phyloP scores from a whole-genome alignment of 1,140 invertebrate genomes.

The Pogonomyrmex barbatus region DNA sequence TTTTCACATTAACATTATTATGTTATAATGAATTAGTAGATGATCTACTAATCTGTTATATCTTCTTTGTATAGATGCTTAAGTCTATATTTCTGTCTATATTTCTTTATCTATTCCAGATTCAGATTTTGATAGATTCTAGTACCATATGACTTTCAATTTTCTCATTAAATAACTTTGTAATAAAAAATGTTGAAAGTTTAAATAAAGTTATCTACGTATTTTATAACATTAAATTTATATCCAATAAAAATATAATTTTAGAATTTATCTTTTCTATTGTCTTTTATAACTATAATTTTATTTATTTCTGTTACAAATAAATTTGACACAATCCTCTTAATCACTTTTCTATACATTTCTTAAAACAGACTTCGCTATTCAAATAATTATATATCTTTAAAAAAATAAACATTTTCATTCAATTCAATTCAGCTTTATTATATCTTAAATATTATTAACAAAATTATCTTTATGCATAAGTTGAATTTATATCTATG shows the following conservation, averaged over 20 bases:
- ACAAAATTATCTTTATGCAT: conserved; percentile 1
- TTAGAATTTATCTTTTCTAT: not conserved
- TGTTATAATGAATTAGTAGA: not conserved
- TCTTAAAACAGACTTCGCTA: not conserved
- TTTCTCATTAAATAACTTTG: not conserved
- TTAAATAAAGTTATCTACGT: not conserved
- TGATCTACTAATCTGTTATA: not conserved
- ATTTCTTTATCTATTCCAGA: no score
- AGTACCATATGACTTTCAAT: no score
- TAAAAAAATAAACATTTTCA: not conserved
- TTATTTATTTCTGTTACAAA: not conserved
- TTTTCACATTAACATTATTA: not conserved
- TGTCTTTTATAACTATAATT: not conserved
- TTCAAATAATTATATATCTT: not conserved
- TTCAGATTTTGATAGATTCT: no score
- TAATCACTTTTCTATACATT: not conserved
- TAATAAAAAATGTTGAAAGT: not conserved
- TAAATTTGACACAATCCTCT: not conserved
- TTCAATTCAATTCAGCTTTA: conserved; percentile 20
- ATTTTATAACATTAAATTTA: not conserved
- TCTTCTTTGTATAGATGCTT: conserved; percentile 3
- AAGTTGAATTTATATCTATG: conserved; percentile 4
- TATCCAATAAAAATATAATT: not conserved
- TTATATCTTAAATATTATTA: conserved; percentile 16
- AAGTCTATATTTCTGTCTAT: no score